A percentile compares a stretch with the other conserved stretches of the same genome.
Evolutionary conservation across 1,140 invertebrate species (phyloP).

Genomic region (Prorops nasuta): DNA sequence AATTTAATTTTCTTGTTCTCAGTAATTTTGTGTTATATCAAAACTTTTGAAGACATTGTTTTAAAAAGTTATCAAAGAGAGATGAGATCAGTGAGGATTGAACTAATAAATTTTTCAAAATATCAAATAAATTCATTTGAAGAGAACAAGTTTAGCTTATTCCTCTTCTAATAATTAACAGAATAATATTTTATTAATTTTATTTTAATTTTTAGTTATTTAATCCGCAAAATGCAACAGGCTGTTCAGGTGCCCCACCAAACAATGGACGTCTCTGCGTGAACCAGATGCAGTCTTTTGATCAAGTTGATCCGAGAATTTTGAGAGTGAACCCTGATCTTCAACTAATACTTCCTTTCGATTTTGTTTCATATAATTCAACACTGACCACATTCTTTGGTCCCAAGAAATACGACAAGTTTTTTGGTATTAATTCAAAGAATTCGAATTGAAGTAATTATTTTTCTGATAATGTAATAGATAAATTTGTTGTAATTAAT

Average conservation of each 20-base stretch:
- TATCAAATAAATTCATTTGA: neutral
- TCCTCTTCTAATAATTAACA: too few relatives aligned
- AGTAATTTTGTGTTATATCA: neutral
- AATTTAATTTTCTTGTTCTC: neutral
- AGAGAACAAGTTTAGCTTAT: neutral
- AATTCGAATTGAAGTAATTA: too few relatives aligned
- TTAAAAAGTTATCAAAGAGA: too few relatives aligned
- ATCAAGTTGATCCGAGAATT: constrained; percentile 65
- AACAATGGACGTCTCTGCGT: constrained; percentile 69
- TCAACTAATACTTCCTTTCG: constrained; percentile 74
- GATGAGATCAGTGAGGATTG: too few relatives aligned
- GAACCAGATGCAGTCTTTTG: constrained; percentile 71
- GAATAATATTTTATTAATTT: too few relatives aligned
- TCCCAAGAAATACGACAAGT: too few relatives aligned
- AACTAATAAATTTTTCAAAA: neutral
- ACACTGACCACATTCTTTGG: too few relatives aligned
- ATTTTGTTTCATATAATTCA: constrained; percentile 65
- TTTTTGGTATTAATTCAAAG: too few relatives aligned
- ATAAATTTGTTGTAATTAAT: too few relatives aligned
- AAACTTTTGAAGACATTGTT: too few relatives aligned
- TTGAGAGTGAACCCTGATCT: constrained; percentile 70
- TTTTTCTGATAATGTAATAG: too few relatives aligned
- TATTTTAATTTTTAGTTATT: constrained; percentile 60
- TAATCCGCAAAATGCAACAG: constrained; percentile 72
- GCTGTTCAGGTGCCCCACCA: constrained; percentile 50